Evolutionary conservation across 2,888 invertebrate genomes (phyloP).

Genomic region (Oxystoma pomonae): DNA sequence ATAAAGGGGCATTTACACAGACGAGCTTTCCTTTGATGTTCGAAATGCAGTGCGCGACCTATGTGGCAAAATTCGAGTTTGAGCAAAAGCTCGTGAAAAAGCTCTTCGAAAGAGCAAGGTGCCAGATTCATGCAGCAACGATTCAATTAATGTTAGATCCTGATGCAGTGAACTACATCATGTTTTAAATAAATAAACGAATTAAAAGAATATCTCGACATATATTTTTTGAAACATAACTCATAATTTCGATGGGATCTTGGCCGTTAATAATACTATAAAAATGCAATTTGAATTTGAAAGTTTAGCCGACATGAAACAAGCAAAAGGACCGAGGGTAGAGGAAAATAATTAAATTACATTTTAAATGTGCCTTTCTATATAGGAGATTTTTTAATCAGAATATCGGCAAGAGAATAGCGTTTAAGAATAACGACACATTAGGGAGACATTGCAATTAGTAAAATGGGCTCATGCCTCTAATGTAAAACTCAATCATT

Average conservation of each 20-base stretch:
- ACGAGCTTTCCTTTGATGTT: too few species aligned
- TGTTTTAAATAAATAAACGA: too few species aligned
- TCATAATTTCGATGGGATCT: background rate
- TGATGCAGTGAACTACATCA: too few species aligned
- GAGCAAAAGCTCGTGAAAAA: too few species aligned
- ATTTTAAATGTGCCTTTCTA: conserved; percentile 2
- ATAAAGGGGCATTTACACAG: too few species aligned
- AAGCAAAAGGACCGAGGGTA: background rate
- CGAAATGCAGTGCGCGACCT: too few species aligned
- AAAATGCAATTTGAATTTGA: conserved; percentile 4
- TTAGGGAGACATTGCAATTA: conserved; percentile 40
- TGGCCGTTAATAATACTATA: background rate
- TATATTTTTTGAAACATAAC: too few species aligned
- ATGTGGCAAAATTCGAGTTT: too few species aligned
- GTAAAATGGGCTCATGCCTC: conserved; percentile 32
- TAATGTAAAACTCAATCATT: conserved; percentile 3
- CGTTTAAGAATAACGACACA: conserved; percentile 35
- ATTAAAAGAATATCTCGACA: too few species aligned
- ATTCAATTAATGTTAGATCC: too few species aligned
- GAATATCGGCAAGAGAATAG: conserved; percentile 35
- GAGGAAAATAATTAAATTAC: conserved; percentile 8
- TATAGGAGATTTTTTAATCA: conserved; percentile 29
- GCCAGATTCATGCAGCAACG: too few species aligned
- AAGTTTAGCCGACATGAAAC: background rate
- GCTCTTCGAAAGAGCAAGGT: too few species aligned